Percentiles rank a stretch among this genome's conserved stretches.
Conservation (phyloP, 2,113 vertebrate species). For the Fukomys damarensis region DNA sequence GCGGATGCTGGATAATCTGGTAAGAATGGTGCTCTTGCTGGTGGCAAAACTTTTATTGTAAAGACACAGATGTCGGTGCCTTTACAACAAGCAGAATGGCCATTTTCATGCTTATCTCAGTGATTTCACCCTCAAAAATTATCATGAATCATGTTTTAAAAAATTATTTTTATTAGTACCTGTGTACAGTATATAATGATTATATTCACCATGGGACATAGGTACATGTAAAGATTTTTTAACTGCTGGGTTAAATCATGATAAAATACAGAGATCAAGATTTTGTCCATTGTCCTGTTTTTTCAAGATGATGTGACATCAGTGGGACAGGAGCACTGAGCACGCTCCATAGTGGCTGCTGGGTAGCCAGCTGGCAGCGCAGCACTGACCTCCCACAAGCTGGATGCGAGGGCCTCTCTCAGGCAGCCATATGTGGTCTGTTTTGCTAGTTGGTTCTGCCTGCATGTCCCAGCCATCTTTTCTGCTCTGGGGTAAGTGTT, state of each 20-base stretch:
- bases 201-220: not conserved
- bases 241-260: not conserved
- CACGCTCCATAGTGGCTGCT: too few relatives aligned
- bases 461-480: fast-evolving
- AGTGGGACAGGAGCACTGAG: not conserved
- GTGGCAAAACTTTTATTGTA: not conserved
- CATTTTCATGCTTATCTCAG: not conserved
- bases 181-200: not conserved
- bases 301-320: not conserved
- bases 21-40: constrained; percentile 78
- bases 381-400: fast-evolving
- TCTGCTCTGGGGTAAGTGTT: fast-evolving
- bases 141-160: not conserved
- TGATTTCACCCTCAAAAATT: not conserved
- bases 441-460: too few relatives aligned
- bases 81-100: not conserved
- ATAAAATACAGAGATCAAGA: not conserved
- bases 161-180: not conserved
- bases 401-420: not conserved
- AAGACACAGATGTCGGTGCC: not conserved
- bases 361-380: not conserved
- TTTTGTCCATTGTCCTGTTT: not conserved
- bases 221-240: not conserved
- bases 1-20: constrained; percentile 99
- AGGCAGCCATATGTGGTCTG: not conserved